Percentiles rank a stretch among this genome's conserved stretches.
Conservation (phyloP, 1,140 invertebrate species). For the Pseudomyrmex sp. region DNA sequence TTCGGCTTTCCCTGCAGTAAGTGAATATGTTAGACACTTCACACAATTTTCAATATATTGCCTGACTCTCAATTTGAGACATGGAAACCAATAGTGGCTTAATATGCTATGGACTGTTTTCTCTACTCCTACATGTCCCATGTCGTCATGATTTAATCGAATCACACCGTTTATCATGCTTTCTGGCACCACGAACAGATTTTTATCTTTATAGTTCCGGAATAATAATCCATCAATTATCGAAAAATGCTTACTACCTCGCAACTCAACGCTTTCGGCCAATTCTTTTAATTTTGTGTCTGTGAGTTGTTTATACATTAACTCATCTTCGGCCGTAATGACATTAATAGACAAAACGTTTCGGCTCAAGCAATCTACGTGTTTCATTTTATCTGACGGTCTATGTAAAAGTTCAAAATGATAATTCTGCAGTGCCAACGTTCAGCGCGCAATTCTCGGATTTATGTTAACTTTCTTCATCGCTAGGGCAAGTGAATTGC, state of each 20-base stretch:
- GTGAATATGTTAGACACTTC: too few species aligned
- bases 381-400: background rate
- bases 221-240: background rate
- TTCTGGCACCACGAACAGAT: background rate
- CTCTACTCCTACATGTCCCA: background rate
- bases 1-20: background rate
- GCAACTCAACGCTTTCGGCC: background rate
- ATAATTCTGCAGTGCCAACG: background rate
- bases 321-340: background rate
- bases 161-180: background rate
- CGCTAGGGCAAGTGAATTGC: background rate
- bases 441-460: background rate
- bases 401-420: background rate
- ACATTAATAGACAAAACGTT: background rate
- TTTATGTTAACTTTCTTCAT: background rate
- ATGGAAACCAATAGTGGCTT: slow-evolving; percentile 5
- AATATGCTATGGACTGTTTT: background rate
- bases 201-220: background rate
- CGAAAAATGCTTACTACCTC: background rate
- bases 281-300: slow-evolving; percentile 8
- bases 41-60: too few species aligned
- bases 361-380: background rate
- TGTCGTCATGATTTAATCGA: background rate
- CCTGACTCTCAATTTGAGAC: background rate
- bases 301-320: background rate